Evolutionary conservation across 2,888 invertebrate genomes (phyloP), one percentile per base, ranked within the genome.

Genomic region (Syritta pipiens): DNA sequence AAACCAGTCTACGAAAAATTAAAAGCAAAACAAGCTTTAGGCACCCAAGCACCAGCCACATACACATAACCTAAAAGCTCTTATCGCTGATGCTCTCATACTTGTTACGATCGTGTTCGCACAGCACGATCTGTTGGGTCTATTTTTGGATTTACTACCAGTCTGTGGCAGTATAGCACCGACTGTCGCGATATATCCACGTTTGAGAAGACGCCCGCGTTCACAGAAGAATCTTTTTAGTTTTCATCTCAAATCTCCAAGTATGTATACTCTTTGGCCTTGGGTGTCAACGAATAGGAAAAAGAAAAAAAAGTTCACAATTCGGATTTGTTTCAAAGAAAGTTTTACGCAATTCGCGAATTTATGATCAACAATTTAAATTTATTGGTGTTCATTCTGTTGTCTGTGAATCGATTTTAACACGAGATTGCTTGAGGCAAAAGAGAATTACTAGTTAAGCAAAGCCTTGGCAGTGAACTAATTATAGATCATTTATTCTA

Each of bases 391-490:
- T 14, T 12, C 6, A n/a, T n/a, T n/a, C n/a, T n/a, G n/a, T n/a
- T n/a, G 6, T 7, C 24, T 46, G 17, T 26, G 1, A 28, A 22
- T 57, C n/a, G 35, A 14, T 60, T 60, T n/a, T n/a, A n/a, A n/a
- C n/a, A n/a, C n/a, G n/a, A n/a, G n/a, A n/a, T n/a, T n/a, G 30
- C n/a, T 40, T 10, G 22, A 37, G 20, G 4, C n/a, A n/a, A 19
- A 14, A 42, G 14, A 19, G 6, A 42, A 35, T 32, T 60, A 59
- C 32, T 30, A 55, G 35, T 49, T 55, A 32, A 59, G 30, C 37
- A 46, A 62, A 74, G 65, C 79, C 79, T 79, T 88, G 87, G 85
- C 88, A 87, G 86, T 88, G 88, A 87, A 85, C 86, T 86, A 86
- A 83, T 83, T 82, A 82, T 85, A 85, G 86, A 85, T 85, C 83